A percentile compares a stretch with the other conserved stretches of the same genome.
Conservation (phyloP, 1,140 invertebrate genomes). For the Pseudomyrmex concolor region DNA sequence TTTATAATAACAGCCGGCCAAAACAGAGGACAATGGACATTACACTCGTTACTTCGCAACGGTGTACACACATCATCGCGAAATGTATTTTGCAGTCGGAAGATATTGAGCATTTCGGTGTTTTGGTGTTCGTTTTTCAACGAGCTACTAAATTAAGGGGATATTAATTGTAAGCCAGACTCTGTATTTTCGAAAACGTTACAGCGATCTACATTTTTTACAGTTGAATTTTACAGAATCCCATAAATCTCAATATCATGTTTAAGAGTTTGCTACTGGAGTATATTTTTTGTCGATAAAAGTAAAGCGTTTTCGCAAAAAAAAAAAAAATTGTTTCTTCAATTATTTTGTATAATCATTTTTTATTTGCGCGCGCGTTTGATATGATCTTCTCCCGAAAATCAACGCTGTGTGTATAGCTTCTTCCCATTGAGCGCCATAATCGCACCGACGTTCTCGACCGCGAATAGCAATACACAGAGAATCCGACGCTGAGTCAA, state of each 20-base stretch:
- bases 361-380: background rate
- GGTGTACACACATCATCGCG: conserved; percentile 19
- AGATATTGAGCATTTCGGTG: conserved; percentile 52
- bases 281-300: conserved; percentile 12
- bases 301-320: too few species aligned
- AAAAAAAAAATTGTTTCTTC: background rate
- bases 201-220: background rate
- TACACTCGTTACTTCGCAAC: conserved; percentile 37
- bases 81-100: conserved; percentile 45
- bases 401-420: background rate
- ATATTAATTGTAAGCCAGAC: background rate
- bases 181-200: conserved; percentile 24
- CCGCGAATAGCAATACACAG: background rate
- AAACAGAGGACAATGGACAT: conserved; percentile 44
- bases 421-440: background rate
- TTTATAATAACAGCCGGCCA: conserved; percentile 45
- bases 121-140: conserved; percentile 33
- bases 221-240: conserved; percentile 44
- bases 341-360: background rate
- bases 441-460: conserved; percentile 8
- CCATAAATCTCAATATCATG: background rate
- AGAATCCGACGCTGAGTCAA: background rate
- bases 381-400: background rate
- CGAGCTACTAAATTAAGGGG: background rate
- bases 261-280: conserved; percentile 31